These are phyloP conservation scores for Pyrrhosoma nymphula DNA, from an alignment of 2,888 invertebrate genomes.

Conservation along the genomic window DNA sequence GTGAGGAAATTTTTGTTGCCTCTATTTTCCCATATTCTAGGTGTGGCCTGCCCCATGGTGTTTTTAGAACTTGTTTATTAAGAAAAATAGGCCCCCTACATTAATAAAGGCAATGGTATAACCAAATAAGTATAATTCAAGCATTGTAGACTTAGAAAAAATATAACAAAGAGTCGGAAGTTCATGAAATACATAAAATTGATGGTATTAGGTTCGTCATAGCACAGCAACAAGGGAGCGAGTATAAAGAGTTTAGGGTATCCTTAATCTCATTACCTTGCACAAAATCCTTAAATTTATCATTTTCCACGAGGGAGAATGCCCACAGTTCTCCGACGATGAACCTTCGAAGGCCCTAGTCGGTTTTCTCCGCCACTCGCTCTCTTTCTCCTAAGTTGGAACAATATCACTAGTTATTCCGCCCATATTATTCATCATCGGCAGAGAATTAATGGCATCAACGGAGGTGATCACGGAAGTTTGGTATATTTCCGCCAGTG, in stretches of 20 bases:
- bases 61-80: no score
- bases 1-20: no score
- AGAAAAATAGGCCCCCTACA: no score
- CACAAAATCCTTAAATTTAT: neutral
- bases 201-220: neutral
- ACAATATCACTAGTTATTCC: neutral
- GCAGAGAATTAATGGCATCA: neutral
- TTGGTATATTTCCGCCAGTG: neutral
- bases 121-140: no score
- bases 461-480: neutral
- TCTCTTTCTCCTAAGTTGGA: neutral
- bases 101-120: no score
- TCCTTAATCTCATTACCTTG: no score
- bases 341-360: neutral
- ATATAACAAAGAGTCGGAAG: no score
- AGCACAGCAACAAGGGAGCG: neutral
- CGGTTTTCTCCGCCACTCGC: neutral
- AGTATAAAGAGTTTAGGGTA: neutral
- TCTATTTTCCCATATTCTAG: no score
- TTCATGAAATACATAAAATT: no score
- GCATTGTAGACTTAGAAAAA: no score
- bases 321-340: neutral
- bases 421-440: neutral
- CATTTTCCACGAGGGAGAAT: neutral
- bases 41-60: no score